These are phyloP conservation scores for Rhinopomastus cyanomelas DNA, from an alignment of 2,113 vertebrate species.

Conservation along the genomic window DNA sequence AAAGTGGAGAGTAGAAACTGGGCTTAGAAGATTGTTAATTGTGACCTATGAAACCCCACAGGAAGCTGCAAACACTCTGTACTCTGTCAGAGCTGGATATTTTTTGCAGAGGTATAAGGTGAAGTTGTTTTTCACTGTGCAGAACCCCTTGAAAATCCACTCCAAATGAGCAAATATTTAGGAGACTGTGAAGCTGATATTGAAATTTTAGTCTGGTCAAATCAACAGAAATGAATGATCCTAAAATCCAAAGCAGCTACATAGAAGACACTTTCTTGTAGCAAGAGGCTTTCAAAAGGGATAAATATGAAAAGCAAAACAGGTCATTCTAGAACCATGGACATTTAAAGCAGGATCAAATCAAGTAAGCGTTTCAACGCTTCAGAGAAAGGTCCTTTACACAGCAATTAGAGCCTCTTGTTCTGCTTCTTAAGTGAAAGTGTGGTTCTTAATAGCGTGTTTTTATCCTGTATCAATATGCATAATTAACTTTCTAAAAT, in stretches of 20 bases:
- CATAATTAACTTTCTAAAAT: not conserved
- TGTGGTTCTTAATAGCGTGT: not conserved
- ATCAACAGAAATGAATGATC: not conserved
- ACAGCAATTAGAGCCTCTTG: not conserved
- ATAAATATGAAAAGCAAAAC: slow-evolving; percentile 29
- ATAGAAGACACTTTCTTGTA: not conserved
- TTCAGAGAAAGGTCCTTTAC: not conserved
- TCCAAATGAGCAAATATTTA: slow-evolving; percentile 16
- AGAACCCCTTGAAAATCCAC: not conserved
- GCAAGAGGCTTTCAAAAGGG: not conserved
- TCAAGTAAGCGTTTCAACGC: not conserved
- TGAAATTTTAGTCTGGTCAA: not conserved
- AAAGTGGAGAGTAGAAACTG: not conserved
- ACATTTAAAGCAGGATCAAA: not conserved
- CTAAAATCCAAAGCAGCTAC: not conserved
- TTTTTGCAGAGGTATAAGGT: not conserved
- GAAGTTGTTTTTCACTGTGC: not conserved
- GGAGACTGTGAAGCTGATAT: not conserved
- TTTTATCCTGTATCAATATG: not conserved
- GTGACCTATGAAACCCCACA: not conserved
- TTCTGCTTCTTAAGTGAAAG: not conserved
- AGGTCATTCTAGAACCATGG: not conserved
- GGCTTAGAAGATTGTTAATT: not conserved
- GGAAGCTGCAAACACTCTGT: not conserved
- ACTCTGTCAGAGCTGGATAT: not conserved